phyloP scores from a whole-genome alignment of 2,113 vertebrate genomes.

The Eurypyga helias region DNA sequence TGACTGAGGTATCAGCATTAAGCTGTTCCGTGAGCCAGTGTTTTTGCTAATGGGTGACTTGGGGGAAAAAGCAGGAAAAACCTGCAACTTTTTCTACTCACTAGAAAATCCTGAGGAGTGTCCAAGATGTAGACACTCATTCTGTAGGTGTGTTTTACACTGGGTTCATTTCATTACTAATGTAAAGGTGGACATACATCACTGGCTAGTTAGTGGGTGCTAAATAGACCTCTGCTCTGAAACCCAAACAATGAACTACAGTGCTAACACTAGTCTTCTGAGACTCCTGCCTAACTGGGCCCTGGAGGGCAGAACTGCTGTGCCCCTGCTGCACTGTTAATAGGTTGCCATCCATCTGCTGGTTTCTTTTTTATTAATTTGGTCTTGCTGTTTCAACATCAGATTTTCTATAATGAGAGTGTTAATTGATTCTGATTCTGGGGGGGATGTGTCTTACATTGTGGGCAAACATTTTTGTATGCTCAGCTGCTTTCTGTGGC shows the following conservation, averaged over 20 bases:
- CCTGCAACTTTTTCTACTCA: neutral
- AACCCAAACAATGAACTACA: neutral
- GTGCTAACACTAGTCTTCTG: neutral
- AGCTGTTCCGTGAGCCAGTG: fast-evolving
- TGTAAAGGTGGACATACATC: neutral
- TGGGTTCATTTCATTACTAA: neutral
- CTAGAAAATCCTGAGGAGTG: neutral
- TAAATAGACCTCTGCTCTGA: neutral
- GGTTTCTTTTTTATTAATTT: neutral
- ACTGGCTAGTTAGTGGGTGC: neutral
- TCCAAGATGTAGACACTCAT: neutral
- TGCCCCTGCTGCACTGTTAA: neutral
- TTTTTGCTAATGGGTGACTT: neutral
- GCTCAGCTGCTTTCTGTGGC: conserved; percentile 12
- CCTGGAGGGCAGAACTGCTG: neutral
- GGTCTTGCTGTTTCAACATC: conserved; percentile 8
- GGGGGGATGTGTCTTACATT: neutral
- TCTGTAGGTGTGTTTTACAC: neutral
- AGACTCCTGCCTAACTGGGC: neutral
- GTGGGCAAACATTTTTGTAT: neutral
- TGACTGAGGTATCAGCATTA: neutral
- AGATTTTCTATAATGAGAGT: neutral
- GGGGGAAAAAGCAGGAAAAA: no score
- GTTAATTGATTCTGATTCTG: neutral
- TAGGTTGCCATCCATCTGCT: neutral